Evolutionary conservation across 2,888 invertebrate species (phyloP).

Genomic region (Mimachlamys varia): DNA sequence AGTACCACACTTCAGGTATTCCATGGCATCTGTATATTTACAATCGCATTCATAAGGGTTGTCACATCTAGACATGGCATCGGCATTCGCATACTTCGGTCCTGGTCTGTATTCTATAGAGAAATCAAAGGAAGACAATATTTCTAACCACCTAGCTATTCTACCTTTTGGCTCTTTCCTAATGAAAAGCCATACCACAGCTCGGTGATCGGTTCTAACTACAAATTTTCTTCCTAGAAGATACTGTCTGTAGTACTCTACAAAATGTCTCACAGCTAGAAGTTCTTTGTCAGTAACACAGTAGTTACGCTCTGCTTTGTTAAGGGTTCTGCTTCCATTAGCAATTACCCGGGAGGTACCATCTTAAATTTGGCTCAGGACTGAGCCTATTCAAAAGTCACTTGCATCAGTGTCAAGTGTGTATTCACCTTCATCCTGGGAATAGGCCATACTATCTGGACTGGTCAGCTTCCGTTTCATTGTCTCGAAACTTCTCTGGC

Average conservation of each 20-base stretch:
- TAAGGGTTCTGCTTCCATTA: conserved; percentile 51
- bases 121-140: too few relatives aligned
- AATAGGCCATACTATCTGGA: conserved; percentile 54
- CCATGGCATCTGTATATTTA: too few relatives aligned
- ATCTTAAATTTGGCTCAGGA: conserved; percentile 52
- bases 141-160: too few relatives aligned
- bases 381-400: conserved; percentile 52
- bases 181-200: conserved; percentile 53
- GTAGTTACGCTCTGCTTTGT: conserved; percentile 54
- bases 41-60: too few relatives aligned
- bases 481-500: conserved; percentile 51
- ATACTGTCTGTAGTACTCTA: conserved; percentile 51
- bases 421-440: conserved; percentile 48
- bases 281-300: conserved; percentile 51
- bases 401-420: conserved; percentile 55
- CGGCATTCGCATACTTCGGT: too few relatives aligned
- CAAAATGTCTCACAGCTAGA: conserved; percentile 48
- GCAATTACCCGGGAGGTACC: conserved; percentile 42
- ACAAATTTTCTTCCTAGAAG: conserved; percentile 46
- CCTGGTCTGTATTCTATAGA: too few relatives aligned
- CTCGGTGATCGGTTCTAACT: conserved; percentile 50
- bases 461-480: conserved; percentile 44
- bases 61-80: too few relatives aligned
- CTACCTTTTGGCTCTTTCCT: too few relatives aligned
- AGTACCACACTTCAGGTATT: too few relatives aligned